These are phyloP conservation scores for Hucho hucho DNA, from an alignment of 2,113 vertebrate genomes.

Conservation along the genomic window DNA sequence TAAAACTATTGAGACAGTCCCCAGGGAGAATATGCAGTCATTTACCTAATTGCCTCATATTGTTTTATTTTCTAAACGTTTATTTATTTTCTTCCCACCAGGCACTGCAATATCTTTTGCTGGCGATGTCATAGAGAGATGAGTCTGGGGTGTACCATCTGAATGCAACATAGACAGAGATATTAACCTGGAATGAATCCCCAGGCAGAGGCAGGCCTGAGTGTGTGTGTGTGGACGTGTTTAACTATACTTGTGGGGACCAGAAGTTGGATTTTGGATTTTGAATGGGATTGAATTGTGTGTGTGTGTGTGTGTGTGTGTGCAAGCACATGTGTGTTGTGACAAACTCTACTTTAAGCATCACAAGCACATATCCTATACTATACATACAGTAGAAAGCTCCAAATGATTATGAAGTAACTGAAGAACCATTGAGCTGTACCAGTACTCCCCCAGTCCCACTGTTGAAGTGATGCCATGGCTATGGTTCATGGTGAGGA, in stretches of 20 bases:
- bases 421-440: too few relatives aligned
- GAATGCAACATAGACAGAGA: background rate
- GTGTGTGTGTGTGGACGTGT: background rate
- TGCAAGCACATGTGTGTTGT: too few relatives aligned
- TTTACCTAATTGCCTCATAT: conserved; percentile 10
- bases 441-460: background rate
- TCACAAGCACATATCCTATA: too few relatives aligned
- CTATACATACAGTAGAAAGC: too few relatives aligned
- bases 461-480: background rate
- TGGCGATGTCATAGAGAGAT: background rate
- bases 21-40: background rate
- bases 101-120: background rate
- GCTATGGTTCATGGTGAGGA: background rate
- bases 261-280: too few relatives aligned
- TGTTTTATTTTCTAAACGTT: background rate
- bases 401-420: too few relatives aligned
- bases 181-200: too few relatives aligned
- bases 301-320: too few relatives aligned
- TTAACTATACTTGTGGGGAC: background rate
- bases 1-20: background rate
- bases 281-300: too few relatives aligned
- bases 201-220: background rate
- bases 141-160: background rate
- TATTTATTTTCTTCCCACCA: too few relatives aligned
- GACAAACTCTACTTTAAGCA: too few relatives aligned